Percentiles rank a stretch among this genome's conserved stretches.
These are phyloP conservation scores for Coleophora deauratella DNA, from an alignment of 2,888 invertebrate genomes.

Conservation along the genomic window DNA sequence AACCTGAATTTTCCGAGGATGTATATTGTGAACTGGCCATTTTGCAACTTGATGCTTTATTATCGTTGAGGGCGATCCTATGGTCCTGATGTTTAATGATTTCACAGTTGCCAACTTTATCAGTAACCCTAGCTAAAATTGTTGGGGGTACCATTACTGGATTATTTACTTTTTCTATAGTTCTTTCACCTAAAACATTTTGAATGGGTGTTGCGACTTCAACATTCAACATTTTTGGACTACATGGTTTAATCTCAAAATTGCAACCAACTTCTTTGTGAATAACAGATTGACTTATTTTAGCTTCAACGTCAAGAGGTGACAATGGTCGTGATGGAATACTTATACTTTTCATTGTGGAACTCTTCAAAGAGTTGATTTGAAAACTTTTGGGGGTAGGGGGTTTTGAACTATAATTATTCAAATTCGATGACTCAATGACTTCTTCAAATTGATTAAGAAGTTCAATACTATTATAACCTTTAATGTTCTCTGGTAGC, in stretches of 20 bases:
- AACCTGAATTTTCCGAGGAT: constrained; percentile 28
- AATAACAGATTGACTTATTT: constrained; percentile 70
- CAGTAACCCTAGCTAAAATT: constrained; percentile 25
- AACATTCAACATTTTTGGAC: constrained; percentile 66
- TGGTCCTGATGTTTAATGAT: constrained; percentile 27
- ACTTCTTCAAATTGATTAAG: constrained; percentile 66
- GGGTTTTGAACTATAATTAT: constrained; percentile 27
- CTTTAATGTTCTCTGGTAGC: constrained; percentile 68
- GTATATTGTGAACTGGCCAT: constrained; percentile 47
- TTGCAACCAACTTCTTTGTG: constrained; percentile 72
- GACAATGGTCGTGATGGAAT: constrained; percentile 48
- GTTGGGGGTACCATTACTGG: constrained; percentile 40
- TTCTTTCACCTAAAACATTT: constrained; percentile 49
- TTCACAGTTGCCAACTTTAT: constrained; percentile 28
- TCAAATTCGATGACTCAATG: constrained; percentile 51
- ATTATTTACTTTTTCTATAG: constrained; percentile 63
- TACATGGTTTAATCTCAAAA: constrained; percentile 70
- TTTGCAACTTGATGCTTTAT: constrained; percentile 47
- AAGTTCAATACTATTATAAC: constrained; percentile 60
- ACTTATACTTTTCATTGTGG: constrained; percentile 23
- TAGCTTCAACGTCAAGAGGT: constrained; percentile 67
- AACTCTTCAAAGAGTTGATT: constrained; percentile 21
- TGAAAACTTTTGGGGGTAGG: constrained; percentile 29
- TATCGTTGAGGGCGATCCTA: constrained; percentile 19
- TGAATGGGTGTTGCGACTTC: constrained; percentile 55